Conservation (phyloP, 2,797 vertebrate genomes). For the Gymnodraco acuticeps region DNA sequence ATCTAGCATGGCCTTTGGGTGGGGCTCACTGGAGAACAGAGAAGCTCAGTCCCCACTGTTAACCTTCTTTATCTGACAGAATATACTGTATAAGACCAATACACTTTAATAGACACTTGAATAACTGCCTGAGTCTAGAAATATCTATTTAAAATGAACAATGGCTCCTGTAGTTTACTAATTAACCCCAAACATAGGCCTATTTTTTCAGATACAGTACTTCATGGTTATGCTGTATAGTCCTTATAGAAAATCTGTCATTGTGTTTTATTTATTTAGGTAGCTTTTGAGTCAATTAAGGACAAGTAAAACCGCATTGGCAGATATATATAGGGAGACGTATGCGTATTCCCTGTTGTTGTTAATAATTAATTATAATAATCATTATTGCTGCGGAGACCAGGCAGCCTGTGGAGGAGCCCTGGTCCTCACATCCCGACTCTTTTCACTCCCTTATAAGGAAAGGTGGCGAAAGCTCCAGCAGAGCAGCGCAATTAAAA, state of each 20-base stretch:
- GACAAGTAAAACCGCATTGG: neutral
- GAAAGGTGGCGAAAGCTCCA: slow-evolving; percentile 39
- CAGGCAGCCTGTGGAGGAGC: neutral
- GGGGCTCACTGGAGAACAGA: slow-evolving; percentile 29
- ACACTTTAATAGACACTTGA: neutral
- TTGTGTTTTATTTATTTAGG: neutral
- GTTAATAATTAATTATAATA: neutral
- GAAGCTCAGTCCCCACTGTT: neutral
- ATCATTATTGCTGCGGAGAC: neutral
- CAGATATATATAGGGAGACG: neutral
- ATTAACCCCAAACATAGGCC: neutral
- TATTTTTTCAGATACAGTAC: neutral
- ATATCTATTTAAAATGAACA: neutral
- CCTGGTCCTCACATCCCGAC: slow-evolving; percentile 20
- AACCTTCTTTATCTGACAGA: neutral
- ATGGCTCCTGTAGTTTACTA: neutral
- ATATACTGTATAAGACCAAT: neutral
- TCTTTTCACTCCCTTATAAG: slow-evolving; percentile 76
- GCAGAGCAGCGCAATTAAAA: slow-evolving; percentile 4
- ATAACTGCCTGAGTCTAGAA: neutral
- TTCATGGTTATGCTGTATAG: neutral
- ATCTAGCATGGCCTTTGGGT: slow-evolving; percentile 31
- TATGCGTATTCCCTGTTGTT: neutral
- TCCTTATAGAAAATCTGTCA: neutral
- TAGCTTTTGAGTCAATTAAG: neutral